Base-by-base conservation (phyloP, 2,797 vertebrate genomes). In the Lutjanus campechanus region DNA sequence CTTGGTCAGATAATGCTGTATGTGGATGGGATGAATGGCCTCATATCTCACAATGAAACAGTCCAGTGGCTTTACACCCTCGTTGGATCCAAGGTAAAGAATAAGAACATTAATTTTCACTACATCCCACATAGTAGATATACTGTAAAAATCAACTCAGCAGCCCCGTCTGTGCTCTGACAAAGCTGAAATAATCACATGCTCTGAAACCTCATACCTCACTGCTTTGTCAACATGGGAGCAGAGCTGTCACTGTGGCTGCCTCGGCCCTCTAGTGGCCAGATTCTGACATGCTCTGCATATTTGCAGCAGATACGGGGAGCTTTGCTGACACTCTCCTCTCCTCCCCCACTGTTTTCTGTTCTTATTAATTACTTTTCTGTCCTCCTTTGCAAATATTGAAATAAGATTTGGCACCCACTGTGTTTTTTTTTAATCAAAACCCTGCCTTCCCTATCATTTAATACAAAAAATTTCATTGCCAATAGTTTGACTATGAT, bases 1-100 rank as follows among this genome's bases (percentile, higher is more conserved):
- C 95, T 99, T 65, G 98, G 98, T 74, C 98, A 99, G 93, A 99
- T 99, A 85, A 98, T 99, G 98, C 95, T 99, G 72, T 99, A 98
- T 54, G 98, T 99, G 9, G 98, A 99, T 89, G 98, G 98, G 79
- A 99, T 99, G 98, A 99, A 99, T 59, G 98, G 98, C 69, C 96
- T 99, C 77, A 98, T 99, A 88, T 96, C 95, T 92, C 97, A 99
- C 92, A 98, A 95, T 88, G 97, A 99, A 93, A 98, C 97, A 0
- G 96, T 99, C 85, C 97, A 99, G 80, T 99, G 98, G 98, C 96
- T 99, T 49, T 99, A 99, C 89, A 96, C 96, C 0, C 96, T 99
- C 75, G 96, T 97, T 4, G 98, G 98, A 67, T 98, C 98, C 73
- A 99, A 99, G 97, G 98, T 99, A 97, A 96, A 94, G 74, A 81